Base-by-base conservation (phyloP, 2,888 invertebrate genomes). In the Pediacus dermestoides region DNA sequence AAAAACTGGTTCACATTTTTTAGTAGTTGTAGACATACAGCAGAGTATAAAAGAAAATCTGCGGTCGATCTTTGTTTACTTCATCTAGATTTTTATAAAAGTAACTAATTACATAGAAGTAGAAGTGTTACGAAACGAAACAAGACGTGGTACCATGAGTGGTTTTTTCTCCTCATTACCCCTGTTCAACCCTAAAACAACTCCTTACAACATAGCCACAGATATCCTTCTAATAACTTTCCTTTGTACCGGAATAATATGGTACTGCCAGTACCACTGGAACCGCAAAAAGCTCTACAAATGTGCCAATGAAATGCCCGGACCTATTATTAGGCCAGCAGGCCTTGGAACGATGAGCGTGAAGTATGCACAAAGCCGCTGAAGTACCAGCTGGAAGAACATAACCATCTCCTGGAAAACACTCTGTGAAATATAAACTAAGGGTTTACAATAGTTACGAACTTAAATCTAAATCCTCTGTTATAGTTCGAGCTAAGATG, bases 281-380 rank as follows among this genome's bases (percentile, higher is more conserved):
- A 41, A 44, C 11, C 44, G 56, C 39, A 46, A 55, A 36, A 51
- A 39, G 28, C 37, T 58, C 4, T 60, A 60, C 30, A 16, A 39
- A 28, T 46, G 35, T 16, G 46, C 58, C 6, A 37, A 28, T 1
- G 34, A 53, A 30, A 15, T 53, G 11, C 45, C 48, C 6, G 60
- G 60, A 14, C 60, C 60, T 2, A 39, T 44, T 11, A 40, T 49
- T 2, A 31, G 53, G 2, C 60, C 60, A n/a, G n/a, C n/a, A n/a
- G n/a, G n/a, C n/a, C n/a, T n/a, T n/a, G n/a, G n/a, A n/a, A n/a
- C n/a, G n/a, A n/a, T n/a, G n/a, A n/a, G n/a, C n/a, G n/a, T 52
- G 50, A 42, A 44, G 53, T 2, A 50, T 42, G 16, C 42, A 53
- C n/a, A 53, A 55, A 47, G 32, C 50, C 4, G 12, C 48, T 2